Conservation (phyloP, 2,888 invertebrate species). For the Lysandra coridon region DNA sequence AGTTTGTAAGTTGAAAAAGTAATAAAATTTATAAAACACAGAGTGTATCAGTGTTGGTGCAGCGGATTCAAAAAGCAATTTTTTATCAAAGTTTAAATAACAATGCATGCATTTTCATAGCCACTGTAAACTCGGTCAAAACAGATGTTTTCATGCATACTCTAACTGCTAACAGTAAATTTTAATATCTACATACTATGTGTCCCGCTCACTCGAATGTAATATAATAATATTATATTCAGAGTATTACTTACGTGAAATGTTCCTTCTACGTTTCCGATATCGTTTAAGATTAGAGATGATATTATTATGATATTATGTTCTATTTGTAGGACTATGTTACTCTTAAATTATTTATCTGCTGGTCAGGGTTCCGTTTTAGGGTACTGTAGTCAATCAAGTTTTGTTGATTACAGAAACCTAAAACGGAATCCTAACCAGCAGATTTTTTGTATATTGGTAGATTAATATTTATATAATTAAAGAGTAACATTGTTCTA, state of each 20-base stretch:
- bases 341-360: too few relatives aligned
- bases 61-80: not conserved
- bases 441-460: too few relatives aligned
- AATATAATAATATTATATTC: not conserved
- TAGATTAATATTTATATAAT: too few relatives aligned
- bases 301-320: too few relatives aligned
- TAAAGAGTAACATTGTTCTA: too few relatives aligned
- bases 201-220: not conserved
- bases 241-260: not conserved
- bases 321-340: too few relatives aligned
- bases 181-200: slow-evolving; percentile 13
- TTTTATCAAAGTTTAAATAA: slow-evolving; percentile 19
- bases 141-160: slow-evolving; percentile 10
- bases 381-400: too few relatives aligned
- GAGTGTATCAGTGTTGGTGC: not conserved
- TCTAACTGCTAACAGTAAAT: slow-evolving; percentile 19
- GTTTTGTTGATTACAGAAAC: too few relatives aligned
- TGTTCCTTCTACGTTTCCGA: not conserved
- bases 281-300: not conserved
- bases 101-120: slow-evolving; percentile 5
- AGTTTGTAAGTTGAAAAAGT: not conserved
- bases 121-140: slow-evolving; percentile 15
- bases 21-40: not conserved
- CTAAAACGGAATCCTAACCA: too few relatives aligned
- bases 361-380: too few relatives aligned